phyloP scores from a whole-genome alignment of 2,113 vertebrate species.

The Rhinolophus ferrumequinum region DNA sequence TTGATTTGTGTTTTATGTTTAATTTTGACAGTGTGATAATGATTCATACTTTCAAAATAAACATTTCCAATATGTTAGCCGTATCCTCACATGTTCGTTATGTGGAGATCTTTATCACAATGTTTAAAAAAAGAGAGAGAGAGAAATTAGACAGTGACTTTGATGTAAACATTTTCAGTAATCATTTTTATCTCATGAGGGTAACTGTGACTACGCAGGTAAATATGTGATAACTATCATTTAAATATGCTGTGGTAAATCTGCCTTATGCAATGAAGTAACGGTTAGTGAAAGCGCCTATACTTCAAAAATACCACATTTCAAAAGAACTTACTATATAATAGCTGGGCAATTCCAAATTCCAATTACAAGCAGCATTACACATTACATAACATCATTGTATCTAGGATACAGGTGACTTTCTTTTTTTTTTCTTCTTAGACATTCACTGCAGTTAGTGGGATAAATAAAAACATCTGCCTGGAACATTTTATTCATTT shows the following conservation, averaged over 20 bases:
- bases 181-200: slow-evolving; percentile 30
- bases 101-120: background rate
- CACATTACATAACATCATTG: slow-evolving; percentile 20
- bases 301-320: slow-evolving; percentile 57
- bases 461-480: slow-evolving; percentile 65
- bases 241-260: slow-evolving; percentile 13
- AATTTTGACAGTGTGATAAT: background rate
- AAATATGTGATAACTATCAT: slow-evolving; percentile 10
- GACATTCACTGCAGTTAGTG: slow-evolving; percentile 1
- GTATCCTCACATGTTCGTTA: background rate
- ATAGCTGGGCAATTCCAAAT: slow-evolving; percentile 52
- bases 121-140: background rate
- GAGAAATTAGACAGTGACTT: background rate
- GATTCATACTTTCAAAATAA: slow-evolving; percentile 5
- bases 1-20: background rate
- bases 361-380: slow-evolving; percentile 53
- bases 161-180: slow-evolving; percentile 44
- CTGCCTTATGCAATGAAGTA: background rate
- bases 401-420: slow-evolving; percentile 10
- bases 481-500: slow-evolving; percentile 40
- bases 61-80: background rate
- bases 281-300: background rate
- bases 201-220: background rate
- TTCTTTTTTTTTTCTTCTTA: background rate
- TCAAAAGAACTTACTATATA: slow-evolving; percentile 51